Evolutionary conservation across 2,797 vertebrate species (phyloP).

Genomic region (Sarcoramphus papa): DNA sequence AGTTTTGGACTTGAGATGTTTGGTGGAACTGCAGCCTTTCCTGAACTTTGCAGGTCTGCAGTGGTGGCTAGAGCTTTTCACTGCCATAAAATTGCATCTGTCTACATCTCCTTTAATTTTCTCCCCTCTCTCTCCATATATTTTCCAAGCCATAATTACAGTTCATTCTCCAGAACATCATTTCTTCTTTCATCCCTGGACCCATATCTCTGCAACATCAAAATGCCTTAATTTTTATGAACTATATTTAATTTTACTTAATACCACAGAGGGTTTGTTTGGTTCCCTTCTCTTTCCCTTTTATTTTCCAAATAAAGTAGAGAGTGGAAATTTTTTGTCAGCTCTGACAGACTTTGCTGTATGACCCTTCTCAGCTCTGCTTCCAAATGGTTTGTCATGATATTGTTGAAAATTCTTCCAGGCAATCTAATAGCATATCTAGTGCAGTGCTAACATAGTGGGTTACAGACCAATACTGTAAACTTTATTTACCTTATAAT

Average conservation of each 20-base stretch:
- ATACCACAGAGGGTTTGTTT: constrained; percentile 19
- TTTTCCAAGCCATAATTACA: constrained; percentile 43
- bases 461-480: not conserved
- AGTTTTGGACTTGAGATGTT: not conserved
- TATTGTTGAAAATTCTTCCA: not conserved
- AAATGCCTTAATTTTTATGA: constrained; percentile 70
- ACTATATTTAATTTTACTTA: constrained; percentile 46
- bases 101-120: not conserved
- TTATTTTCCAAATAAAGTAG: constrained; percentile 54
- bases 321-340: constrained; percentile 26
- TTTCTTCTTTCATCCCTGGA: constrained; percentile 22
- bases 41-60: not conserved
- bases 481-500: constrained; percentile 1
- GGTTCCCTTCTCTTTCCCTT: not conserved
- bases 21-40: not conserved
- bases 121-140: not conserved
- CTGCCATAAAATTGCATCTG: not conserved
- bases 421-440: not conserved
- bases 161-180: not conserved
- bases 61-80: not conserved
- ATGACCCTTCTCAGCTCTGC: not conserved
- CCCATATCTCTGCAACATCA: constrained; percentile 26
- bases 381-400: constrained; percentile 35
- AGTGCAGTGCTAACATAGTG: not conserved
- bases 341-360: constrained; percentile 31